Percentiles rank a stretch among this genome's conserved stretches.
phyloP scores from a whole-genome alignment of 2,888 invertebrate genomes.

The Petrophora chlorosata region DNA sequence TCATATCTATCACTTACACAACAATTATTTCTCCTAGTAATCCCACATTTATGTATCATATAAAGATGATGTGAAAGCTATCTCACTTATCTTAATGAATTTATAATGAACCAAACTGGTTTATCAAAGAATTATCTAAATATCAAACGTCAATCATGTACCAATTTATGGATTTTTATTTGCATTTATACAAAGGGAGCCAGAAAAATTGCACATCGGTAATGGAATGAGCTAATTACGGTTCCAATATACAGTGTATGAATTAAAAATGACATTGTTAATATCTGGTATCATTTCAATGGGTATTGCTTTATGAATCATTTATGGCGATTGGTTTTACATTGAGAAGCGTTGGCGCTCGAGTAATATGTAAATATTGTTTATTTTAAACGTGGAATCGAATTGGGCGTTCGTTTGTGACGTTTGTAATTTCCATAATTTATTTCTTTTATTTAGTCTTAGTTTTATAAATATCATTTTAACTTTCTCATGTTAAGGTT shows the following conservation, averaged over 20 bases:
- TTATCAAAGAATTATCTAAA: constrained; percentile 50
- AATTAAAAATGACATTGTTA: constrained; percentile 53
- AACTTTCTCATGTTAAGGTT: too few species aligned
- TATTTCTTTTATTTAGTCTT: too few species aligned
- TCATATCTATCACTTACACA: constrained; percentile 14
- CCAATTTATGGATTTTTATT: constrained; percentile 55
- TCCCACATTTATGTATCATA: constrained; percentile 36
- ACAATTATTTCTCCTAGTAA: constrained; percentile 5
- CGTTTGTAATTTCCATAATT: constrained; percentile 8
- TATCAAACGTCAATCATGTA: constrained; percentile 68
- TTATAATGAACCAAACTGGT: constrained; percentile 62
- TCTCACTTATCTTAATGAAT: constrained; percentile 50
- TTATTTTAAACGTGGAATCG: constrained; percentile 42
- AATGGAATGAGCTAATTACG: constrained; percentile 66
- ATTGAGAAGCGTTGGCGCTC: constrained; percentile 67
- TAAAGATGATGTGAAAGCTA: constrained; percentile 27
- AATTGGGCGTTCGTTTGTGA: constrained; percentile 13
- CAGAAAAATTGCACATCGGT: constrained; percentile 55
- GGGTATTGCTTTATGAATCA: constrained; percentile 67
- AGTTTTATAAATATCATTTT: too few species aligned
- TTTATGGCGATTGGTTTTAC: constrained; percentile 68
- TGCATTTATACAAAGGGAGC: constrained; percentile 51
- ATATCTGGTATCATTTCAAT: constrained; percentile 58
- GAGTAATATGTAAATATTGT: constrained; percentile 63
- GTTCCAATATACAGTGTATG: constrained; percentile 57